phyloP scores from a whole-genome alignment of 2,797 vertebrate genomes.

The Coluber constrictor region DNA sequence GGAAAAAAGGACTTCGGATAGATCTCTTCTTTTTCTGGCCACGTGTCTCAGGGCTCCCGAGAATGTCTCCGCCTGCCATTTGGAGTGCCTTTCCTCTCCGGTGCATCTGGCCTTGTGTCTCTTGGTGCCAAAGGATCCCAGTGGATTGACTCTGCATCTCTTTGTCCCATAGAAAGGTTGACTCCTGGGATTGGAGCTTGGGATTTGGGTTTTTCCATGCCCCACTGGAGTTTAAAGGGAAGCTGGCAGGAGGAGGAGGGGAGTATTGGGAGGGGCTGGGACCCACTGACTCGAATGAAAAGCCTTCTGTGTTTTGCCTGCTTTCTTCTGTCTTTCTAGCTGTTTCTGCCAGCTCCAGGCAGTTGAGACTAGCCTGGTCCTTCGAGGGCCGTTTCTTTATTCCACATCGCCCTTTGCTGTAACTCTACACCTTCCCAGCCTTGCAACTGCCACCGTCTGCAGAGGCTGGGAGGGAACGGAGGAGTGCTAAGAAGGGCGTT shows the following conservation, averaged over 20 bases:
- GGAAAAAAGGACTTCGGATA: not conserved
- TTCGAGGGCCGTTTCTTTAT: constrained; percentile 50
- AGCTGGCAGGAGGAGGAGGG: not conserved
- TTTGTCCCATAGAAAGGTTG: not conserved
- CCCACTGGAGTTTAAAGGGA: constrained; percentile 20
- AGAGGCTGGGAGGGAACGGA: constrained; percentile 31
- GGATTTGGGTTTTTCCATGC: too few relatives aligned
- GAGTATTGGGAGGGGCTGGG: constrained; percentile 5
- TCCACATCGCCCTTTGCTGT: constrained; percentile 43
- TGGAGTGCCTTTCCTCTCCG: not conserved
- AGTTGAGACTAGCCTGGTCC: constrained; percentile 48
- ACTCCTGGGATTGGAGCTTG: not conserved
- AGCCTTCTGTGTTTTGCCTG: constrained; percentile 55
- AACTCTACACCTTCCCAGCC: constrained; percentile 48
- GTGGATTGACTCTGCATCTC: not conserved
- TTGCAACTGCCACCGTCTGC: constrained; percentile 16
- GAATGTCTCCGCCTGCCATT: not conserved
- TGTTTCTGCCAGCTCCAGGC: constrained; percentile 51
- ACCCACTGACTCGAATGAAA: constrained; percentile 54
- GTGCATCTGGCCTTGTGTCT: not conserved
- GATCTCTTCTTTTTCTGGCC: not conserved
- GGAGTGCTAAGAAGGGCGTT: constrained; percentile 53
- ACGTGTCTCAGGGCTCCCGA: not conserved
- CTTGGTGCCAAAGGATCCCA: not conserved
- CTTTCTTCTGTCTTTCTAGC: constrained; percentile 54